phyloP scores from a whole-genome alignment of 2,888 invertebrate species.

The Blomia tropicalis region DNA sequence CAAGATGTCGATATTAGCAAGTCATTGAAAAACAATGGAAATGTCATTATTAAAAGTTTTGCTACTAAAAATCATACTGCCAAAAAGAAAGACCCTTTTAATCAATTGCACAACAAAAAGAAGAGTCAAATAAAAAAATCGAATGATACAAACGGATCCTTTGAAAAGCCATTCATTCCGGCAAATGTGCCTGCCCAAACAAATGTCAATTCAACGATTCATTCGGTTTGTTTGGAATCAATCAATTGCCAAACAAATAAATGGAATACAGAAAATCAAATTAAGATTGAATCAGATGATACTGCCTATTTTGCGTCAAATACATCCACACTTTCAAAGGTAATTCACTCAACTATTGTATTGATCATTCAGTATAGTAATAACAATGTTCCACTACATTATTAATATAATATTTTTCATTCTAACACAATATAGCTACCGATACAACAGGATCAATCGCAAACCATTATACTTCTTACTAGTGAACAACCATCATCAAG shows the following conservation, averaged over 20 bases:
- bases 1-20: conserved; percentile 37
- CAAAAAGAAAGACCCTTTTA: conserved; percentile 42
- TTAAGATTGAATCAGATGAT: not conserved
- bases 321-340: not conserved
- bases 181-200: not conserved
- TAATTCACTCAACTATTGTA: too few relatives aligned
- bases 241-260: too few relatives aligned
- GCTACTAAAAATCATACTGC: not conserved
- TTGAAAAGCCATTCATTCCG: not conserved
- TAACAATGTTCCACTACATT: too few relatives aligned
- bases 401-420: not conserved
- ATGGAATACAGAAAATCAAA: too few relatives aligned
- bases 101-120: conserved; percentile 49
- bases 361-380: too few relatives aligned
- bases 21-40: not conserved
- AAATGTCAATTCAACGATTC: too few relatives aligned
- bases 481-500: not conserved
- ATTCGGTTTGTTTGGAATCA: too few relatives aligned
- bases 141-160: not conserved
- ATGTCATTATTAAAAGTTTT: not conserved
- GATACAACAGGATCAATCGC: not conserved
- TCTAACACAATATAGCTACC: not conserved
- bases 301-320: not conserved
- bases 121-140: conserved; percentile 50
- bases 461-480: not conserved